phyloP scores from a whole-genome alignment of 2,888 invertebrate genomes.

The Drosophila atroscutellata region DNA sequence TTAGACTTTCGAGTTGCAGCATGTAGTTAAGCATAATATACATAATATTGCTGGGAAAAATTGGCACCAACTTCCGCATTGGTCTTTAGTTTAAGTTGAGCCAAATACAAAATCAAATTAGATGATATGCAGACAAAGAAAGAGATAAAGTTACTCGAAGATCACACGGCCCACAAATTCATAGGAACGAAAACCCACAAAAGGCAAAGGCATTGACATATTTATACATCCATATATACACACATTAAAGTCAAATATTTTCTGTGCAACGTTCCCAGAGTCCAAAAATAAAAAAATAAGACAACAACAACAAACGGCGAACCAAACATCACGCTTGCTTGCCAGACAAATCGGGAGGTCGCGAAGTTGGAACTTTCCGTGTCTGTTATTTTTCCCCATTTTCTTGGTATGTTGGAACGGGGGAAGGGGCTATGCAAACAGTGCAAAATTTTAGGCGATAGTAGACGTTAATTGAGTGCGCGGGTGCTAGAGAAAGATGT shows the following conservation, averaged over 20 bases:
- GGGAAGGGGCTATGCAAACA: constrained; percentile 41
- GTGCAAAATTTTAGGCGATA: constrained; percentile 55
- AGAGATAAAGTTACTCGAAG: constrained; percentile 9
- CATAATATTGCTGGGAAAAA: background rate
- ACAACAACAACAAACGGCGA: constrained; percentile 16
- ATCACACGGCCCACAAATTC: constrained; percentile 48
- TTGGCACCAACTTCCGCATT: constrained; percentile 10
- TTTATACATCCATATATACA: constrained; percentile 66
- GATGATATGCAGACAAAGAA: constrained; percentile 5
- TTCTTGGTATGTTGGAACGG: background rate
- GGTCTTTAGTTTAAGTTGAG: constrained; percentile 3
- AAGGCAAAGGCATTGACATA: constrained; percentile 66
- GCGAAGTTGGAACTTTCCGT: constrained; percentile 43
- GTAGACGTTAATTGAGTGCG: constrained; percentile 47
- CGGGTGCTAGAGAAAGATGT: constrained; percentile 34
- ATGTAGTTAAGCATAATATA: background rate
- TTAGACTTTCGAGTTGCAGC: background rate
- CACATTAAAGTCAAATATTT: constrained; percentile 71
- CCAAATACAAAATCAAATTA: constrained; percentile 33
- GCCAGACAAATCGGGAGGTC: constrained; percentile 61
- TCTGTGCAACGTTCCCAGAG: constrained; percentile 64
- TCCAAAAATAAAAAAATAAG: constrained; percentile 29
- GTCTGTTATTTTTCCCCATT: constrained; percentile 17
- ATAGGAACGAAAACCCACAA: constrained; percentile 47
- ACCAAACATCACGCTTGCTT: constrained; percentile 56